phyloP scores from a whole-genome alignment of 1,140 invertebrate species.

The Agrypnia vestita region DNA sequence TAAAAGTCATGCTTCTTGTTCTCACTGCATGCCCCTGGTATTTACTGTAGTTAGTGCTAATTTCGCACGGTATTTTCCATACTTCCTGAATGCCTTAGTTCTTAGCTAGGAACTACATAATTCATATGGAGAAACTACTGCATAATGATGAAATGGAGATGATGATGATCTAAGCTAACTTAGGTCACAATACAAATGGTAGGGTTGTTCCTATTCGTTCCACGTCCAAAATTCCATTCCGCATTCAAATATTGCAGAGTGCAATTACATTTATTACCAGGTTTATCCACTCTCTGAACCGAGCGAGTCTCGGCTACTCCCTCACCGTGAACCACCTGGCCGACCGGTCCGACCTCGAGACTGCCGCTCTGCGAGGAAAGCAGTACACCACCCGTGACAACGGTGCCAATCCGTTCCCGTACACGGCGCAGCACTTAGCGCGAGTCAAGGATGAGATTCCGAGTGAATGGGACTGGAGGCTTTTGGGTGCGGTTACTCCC shows the following conservation, averaged over 20 bases:
- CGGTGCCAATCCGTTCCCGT: constrained; percentile 85
- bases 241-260: background rate
- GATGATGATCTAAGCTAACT: too few species aligned
- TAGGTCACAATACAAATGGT: too few species aligned
- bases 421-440: constrained; percentile 69
- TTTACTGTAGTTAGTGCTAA: too few species aligned
- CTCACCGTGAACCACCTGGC: constrained; percentile 92
- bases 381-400: constrained; percentile 80
- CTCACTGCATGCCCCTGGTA: too few species aligned
- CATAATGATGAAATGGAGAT: too few species aligned
- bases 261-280: constrained; percentile 63
- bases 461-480: constrained; percentile 88
- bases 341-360: constrained; percentile 85
- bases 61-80: too few species aligned
- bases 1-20: too few species aligned
- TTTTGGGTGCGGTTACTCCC: constrained; percentile 94
- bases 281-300: constrained; percentile 89
- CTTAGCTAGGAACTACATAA: too few species aligned
- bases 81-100: too few species aligned
- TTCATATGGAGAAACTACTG: too few species aligned
- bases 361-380: constrained; percentile 86
- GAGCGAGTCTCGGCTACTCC: constrained; percentile 82
- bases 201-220: too few species aligned
- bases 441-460: constrained; percentile 75
- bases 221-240: background rate